Base-by-base conservation (phyloP, 2,113 vertebrate genomes). In the Pelmatolapia mariae region DNA sequence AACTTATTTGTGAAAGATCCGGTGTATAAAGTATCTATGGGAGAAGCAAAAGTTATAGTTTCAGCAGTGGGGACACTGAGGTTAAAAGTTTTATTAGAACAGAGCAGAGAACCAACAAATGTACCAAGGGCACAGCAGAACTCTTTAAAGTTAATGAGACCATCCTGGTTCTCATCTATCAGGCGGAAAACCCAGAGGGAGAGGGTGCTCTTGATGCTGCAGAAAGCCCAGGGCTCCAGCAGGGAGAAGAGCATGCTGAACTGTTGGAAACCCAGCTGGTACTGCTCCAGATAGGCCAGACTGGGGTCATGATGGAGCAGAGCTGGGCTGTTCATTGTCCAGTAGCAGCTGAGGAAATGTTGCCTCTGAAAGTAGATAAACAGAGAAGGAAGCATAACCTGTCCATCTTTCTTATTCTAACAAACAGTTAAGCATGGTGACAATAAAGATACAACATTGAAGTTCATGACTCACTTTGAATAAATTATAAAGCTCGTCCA, bases 111-210 rank as follows among this genome's bases (percentile, higher is more conserved):
- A 19, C 4, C 4, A 40, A 61, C 15, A 7, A 83, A 80, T 95
- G 31, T 96, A 99, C 99, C 98, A 76, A 99, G 96, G 50, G 95
- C 94, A 81, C 85, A 96, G 91, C 97, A 97, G 94, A 99, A 99
- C 61, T 99, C 98, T 94, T 97, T 98, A 95, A 99, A 99, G 96
- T 98, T 99, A 90, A 99, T 94, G 33, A 99, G 97, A 91, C 97
- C 97, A 3, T 97, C 96, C 10, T 97, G 96, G 81, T 97, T 98
- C 93, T 98, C 97, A 71, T 99, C 98, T 87, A 98, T 95, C 73
- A 99, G 94, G 80, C 97, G 96, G 96, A 99, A 99, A 1, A 96
- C 96, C 97, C 98, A 98, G 12, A 97, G 93, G 6, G 97, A 97
- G 80, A 99, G 94, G 0, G 96, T 96, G 94, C 98, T 97, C 92